Base-by-base conservation (phyloP, 1,140 invertebrate genomes). In the Brachionus rotundiformis region DNA sequence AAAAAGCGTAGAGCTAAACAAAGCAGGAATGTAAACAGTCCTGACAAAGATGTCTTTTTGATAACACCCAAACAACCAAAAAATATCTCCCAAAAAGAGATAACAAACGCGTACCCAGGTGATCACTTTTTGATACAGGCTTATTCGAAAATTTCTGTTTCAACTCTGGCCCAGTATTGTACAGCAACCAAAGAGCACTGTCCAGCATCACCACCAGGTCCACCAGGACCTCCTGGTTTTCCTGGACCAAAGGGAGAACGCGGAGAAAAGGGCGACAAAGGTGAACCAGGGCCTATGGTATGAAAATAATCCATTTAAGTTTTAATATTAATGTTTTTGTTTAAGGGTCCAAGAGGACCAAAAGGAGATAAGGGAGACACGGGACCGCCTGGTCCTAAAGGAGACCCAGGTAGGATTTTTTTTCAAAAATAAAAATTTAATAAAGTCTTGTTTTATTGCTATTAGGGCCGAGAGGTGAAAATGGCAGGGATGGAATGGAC, bases 121-220 rank as follows among this genome's bases (percentile, higher is more conserved):
- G 76, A 79, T 54, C 76, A 79, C 31, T 79, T 79, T 63, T 79
- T 59, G 33, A 79, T 79, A 11, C 76, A 79, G n/a, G 76, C 76
- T 36, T 79, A 79, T 31, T 59, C 76, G 5, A 79, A 79, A 59
- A 54, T 79, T 49, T 79, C 76, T 11, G 76, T 63, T 54, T 79
- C 76, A 10, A 79, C 76, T 36, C 31, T 79, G 44, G 47, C 76
- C 5, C 47, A 79, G 25, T 79, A 79, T 59, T 79, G 76, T 16
- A 31, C 76, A 23, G 76, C 76, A 27, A 79, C 59, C 25, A 54
- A 59, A 59, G 76, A 79, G 23, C 59, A 79, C 13, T 79, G 76
- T 79, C 54, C 77, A 10, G 39, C 54, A 41, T 39, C 33, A 27
- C 47, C 76, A 23, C 44, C 31, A 13, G 77, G 77, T 0, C 54